A percentile compares a stretch with the other conserved stretches of the same genome.
phyloP scores from a whole-genome alignment of 2,797 vertebrate genomes.

The Arrhamphus sclerolepis region DNA sequence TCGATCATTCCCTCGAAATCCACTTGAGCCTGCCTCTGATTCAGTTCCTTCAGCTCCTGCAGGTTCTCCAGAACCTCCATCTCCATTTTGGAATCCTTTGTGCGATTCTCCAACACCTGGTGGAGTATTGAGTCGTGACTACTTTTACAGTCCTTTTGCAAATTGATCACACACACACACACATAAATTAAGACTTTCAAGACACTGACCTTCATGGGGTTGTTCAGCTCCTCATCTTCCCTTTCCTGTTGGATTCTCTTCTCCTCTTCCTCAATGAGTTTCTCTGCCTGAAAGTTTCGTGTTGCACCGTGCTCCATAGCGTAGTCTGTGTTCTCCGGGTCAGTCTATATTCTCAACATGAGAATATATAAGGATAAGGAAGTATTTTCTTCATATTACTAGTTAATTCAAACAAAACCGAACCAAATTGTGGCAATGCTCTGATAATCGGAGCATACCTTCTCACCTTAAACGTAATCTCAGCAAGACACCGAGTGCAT shows the following conservation, averaged over 20 bases:
- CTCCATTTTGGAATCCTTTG: constrained; percentile 96
- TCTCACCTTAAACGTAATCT: constrained; percentile 96
- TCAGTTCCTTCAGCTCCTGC: constrained; percentile 96
- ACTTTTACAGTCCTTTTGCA: not conserved
- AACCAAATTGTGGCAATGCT: no score
- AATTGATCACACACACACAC: no score
- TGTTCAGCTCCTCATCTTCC: constrained; percentile 96
- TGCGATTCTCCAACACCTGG: constrained; percentile 95
- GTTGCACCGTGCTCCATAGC: constrained; percentile 96
- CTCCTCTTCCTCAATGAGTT: constrained; percentile 94
- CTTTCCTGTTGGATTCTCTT: constrained; percentile 89
- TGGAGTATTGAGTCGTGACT: not conserved
- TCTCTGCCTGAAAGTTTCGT: constrained; percentile 96
- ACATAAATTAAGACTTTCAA: not conserved
- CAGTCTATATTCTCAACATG: constrained; percentile 79
- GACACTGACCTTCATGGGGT: constrained; percentile 92
- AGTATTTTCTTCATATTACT: not conserved
- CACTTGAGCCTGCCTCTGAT: constrained; percentile 94
- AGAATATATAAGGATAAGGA: constrained; percentile 1
- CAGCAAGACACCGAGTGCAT: constrained; percentile 94
- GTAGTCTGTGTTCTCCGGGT: constrained; percentile 97
- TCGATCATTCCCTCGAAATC: constrained; percentile 95
- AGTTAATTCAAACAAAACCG: not conserved
- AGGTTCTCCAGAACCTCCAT: constrained; percentile 98
- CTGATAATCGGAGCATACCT: not conserved